A percentile compares a stretch with the other conserved stretches of the same genome.
phyloP scores from a whole-genome alignment of 64 coral and sea anemone species.

The Pocillopora damicornis region DNA sequence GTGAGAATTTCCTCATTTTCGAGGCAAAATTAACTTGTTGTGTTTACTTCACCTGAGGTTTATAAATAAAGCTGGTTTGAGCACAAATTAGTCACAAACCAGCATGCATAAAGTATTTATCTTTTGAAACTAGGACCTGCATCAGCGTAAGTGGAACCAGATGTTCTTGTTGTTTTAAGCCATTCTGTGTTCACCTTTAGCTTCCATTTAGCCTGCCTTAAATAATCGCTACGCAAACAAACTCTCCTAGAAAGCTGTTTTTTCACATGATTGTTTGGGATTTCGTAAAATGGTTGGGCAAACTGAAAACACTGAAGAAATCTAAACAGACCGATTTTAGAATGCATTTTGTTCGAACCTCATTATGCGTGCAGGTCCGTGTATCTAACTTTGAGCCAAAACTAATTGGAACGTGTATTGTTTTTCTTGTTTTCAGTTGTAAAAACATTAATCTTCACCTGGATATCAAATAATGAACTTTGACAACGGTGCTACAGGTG shows the following conservation, averaged over 20 bases:
- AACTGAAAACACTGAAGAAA: no score
- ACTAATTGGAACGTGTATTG: neutral
- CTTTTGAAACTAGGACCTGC: neutral
- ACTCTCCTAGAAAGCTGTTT: neutral
- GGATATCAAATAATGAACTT: neutral
- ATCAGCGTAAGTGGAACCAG: neutral
- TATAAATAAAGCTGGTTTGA: constrained; percentile 34
- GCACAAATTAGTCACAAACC: neutral
- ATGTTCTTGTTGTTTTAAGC: neutral
- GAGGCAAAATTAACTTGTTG: neutral
- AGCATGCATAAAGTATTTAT: neutral
- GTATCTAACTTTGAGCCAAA: neutral
- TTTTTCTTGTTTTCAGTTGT: neutral
- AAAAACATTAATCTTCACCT: constrained; percentile 29
- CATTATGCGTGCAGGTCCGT: neutral
- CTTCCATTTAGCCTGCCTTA: neutral
- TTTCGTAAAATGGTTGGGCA: no score
- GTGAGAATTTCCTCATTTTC: neutral
- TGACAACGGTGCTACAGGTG: no score
- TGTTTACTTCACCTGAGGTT: constrained; percentile 17
- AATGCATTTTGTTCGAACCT: no score
- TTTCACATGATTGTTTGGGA: neutral
- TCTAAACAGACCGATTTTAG: no score
- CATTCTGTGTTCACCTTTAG: neutral
- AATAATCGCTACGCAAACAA: neutral